Base-by-base conservation (phyloP, 1,140 invertebrate species). In the Trypoxylus dichotomus region DNA sequence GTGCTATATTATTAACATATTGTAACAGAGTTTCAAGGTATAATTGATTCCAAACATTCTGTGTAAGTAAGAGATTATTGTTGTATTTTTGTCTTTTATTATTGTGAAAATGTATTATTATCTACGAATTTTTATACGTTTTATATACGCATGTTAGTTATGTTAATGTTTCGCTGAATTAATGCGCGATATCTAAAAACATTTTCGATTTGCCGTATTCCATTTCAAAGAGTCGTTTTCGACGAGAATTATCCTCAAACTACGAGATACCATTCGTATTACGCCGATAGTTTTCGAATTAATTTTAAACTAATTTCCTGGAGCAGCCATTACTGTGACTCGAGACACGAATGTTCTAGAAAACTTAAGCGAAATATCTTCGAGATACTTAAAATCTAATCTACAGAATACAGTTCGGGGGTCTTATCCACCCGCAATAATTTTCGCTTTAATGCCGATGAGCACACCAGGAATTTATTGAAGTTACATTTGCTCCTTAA, bases 381-480 rank as follows among this genome's bases (percentile, higher is more conserved):
- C 60, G 60, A 13, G 60, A 24, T 68, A 68, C 60, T 68, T 68
- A 68, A 68, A 68, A 68, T 68, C 60, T 68, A 68, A 68, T 68
- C 60, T 68, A 68, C 60, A 24, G 60, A 68, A 68, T 24, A 21
- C 60, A 68, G 60, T 68, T 68, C 60, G 24, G 60, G 21, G 60
- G 60, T 68, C 24, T 27, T 68, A 68, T 68, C 60, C 60, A 29
- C 24, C 60, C 60, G 60, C 19, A 68, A 68, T 68, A 68, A 68
- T 68, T 68, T 68, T 68, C 60, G 60, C 60, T 68, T 68, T 68
- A 68, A 68, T 68, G 60, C 60, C 60, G 60, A 68, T 68, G 60
- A 68, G 60, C 24, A 68, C 60, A 68, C 60, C 60, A 68, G 60
- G 60, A 68, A 68, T 68, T 68, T 68, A 68, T 68, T 29, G 60